phyloP scores from a whole-genome alignment of 2,888 invertebrate species.

The Arge pagana region DNA sequence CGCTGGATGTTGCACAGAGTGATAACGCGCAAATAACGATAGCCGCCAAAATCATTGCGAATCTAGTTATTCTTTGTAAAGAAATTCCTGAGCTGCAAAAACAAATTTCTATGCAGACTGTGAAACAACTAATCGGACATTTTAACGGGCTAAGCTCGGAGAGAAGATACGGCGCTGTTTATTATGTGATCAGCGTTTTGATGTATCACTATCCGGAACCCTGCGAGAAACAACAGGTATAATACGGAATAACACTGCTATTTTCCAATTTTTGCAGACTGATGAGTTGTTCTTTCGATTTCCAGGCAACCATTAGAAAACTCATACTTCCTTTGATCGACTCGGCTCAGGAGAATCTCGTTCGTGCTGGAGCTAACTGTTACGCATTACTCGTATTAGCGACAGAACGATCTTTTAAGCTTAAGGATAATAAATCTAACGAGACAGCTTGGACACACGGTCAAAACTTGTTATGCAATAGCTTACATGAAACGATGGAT shows the following conservation, averaged over 20 bases:
- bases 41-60: slow-evolving; percentile 41
- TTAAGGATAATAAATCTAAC: slow-evolving; percentile 35
- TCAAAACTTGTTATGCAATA: slow-evolving; percentile 47
- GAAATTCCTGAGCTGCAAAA: slow-evolving; percentile 49
- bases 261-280: background rate
- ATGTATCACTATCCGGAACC: slow-evolving; percentile 50
- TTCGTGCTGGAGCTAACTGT: slow-evolving; percentile 46
- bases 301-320: slow-evolving; percentile 41
- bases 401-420: slow-evolving; percentile 45
- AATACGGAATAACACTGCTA: background rate
- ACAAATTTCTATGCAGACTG: slow-evolving; percentile 45
- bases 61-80: slow-evolving; percentile 39
- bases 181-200: slow-evolving; percentile 45
- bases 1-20: slow-evolving; percentile 41
- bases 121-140: slow-evolving; percentile 45
- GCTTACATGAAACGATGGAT: slow-evolving; percentile 46
- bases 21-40: slow-evolving; percentile 32
- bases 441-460: slow-evolving; percentile 41
- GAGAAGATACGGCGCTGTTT: slow-evolving; percentile 33
- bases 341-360: slow-evolving; percentile 36
- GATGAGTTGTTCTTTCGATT: slow-evolving; percentile 2
- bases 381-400: slow-evolving; percentile 45
- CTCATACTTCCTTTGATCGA: slow-evolving; percentile 45
- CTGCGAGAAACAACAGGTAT: slow-evolving; percentile 47
- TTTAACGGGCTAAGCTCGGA: slow-evolving; percentile 33